A percentile compares a stretch with the other conserved stretches of the same genome.
phyloP scores from a whole-genome alignment of 37 sponge, comb jelly and placozoan species.

The Beroe forskalii region DNA sequence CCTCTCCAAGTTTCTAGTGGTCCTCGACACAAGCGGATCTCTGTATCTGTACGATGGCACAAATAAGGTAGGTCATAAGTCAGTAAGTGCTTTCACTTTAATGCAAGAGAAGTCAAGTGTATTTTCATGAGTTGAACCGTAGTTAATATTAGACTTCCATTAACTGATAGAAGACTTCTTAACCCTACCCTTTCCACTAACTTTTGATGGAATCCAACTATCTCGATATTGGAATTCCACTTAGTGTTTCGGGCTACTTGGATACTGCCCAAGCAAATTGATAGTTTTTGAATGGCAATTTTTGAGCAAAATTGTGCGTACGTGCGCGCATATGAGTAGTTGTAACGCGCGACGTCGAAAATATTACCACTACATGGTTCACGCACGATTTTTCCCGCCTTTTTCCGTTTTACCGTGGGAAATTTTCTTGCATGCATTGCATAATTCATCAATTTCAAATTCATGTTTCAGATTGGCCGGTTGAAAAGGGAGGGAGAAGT shows the following conservation, averaged over 20 bases:
- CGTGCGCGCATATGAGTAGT: neutral
- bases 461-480: neutral
- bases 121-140: neutral
- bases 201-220: too few relatives aligned
- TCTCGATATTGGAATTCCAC: too few relatives aligned
- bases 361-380: neutral
- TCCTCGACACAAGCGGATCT: neutral
- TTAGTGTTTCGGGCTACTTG: too few relatives aligned
- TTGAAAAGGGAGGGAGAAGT: neutral
- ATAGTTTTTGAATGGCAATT: too few relatives aligned
- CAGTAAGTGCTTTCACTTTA: too few relatives aligned
- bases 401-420: neutral
- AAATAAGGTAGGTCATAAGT: neutral
- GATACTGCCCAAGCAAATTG: too few relatives aligned
- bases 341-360: neutral
- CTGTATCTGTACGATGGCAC: slow-evolving; percentile 25
- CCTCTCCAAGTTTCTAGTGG: slow-evolving; percentile 12
- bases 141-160: too few relatives aligned
- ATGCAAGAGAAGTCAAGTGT: too few relatives aligned
- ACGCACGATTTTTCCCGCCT: neutral
- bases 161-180: too few relatives aligned
- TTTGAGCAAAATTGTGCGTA: neutral
- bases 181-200: too few relatives aligned
- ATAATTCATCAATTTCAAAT: too few relatives aligned
- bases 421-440: too few relatives aligned